Evolutionary conservation across 2,888 invertebrate species (phyloP).

Genomic region (Synanthedon andrenaeformis): DNA sequence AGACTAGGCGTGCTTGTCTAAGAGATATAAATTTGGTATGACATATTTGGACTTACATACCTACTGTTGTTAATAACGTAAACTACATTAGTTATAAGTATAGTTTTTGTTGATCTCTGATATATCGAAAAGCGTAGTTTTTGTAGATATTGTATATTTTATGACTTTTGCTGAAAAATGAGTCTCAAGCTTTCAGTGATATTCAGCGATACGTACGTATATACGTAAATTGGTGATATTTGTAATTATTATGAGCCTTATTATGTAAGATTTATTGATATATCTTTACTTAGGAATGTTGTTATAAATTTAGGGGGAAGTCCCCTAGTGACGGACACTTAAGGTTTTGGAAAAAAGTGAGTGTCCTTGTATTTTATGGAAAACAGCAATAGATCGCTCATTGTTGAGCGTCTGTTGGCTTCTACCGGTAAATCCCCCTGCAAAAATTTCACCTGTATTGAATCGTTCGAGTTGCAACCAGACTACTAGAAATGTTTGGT

Average conservation of each 20-base stretch:
- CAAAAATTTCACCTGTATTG: too few species aligned
- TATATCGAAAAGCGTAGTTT: slow-evolving; percentile 11
- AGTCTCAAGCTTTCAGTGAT: slow-evolving; percentile 24
- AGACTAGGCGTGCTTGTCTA: too few species aligned
- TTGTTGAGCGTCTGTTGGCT: too few species aligned
- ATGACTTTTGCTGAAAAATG: slow-evolving; percentile 12
- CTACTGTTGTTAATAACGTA: slow-evolving; percentile 11
- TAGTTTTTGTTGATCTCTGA: slow-evolving; percentile 52
- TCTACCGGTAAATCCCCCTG: too few species aligned
- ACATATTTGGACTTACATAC: slow-evolving; percentile 6
- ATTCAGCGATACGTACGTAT: slow-evolving; percentile 57
- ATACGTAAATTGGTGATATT: slow-evolving; percentile 46
- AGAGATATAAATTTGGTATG: too few species aligned
- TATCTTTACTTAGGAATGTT: slow-evolving; percentile 33
- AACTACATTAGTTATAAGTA: slow-evolving; percentile 16
- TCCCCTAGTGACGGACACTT: too few species aligned
- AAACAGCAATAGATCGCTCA: too few species aligned
- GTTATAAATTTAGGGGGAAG: slow-evolving; percentile 17
- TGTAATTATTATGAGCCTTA: slow-evolving; percentile 49
- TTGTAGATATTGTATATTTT: slow-evolving; percentile 36
- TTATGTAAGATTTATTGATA: slow-evolving; percentile 11
- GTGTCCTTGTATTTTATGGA: too few species aligned
- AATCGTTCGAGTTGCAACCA: too few species aligned
- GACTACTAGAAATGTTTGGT: too few species aligned
- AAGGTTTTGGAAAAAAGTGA: too few species aligned